Percentiles rank a stretch among this genome's conserved stretches.
Evolutionary conservation across 2,797 vertebrate genomes (phyloP).

Genomic region (Mastacembelus armatus): DNA sequence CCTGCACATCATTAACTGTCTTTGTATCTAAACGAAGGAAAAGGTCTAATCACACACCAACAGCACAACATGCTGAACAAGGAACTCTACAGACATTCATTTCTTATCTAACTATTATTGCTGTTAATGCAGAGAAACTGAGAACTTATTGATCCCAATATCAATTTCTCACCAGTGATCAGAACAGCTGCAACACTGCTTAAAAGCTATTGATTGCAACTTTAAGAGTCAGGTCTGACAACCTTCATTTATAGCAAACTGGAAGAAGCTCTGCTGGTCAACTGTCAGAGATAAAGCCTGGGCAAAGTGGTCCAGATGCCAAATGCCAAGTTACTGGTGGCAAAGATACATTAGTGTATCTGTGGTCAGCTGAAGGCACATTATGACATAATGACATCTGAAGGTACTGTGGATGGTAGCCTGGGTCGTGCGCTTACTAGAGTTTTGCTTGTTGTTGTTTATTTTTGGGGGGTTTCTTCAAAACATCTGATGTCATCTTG

Average conservation of each 20-base stretch:
- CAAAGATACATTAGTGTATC: neutral
- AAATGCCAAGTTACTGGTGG: neutral
- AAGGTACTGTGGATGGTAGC: too few species aligned
- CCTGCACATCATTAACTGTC: slow-evolving; percentile 37
- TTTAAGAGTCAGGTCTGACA: slow-evolving; percentile 62
- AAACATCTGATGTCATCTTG: too few species aligned
- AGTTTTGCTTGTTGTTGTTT: too few species aligned
- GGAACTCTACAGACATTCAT: slow-evolving; percentile 5
- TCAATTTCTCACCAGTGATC: slow-evolving; percentile 78
- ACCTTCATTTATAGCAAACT: slow-evolving; percentile 67
- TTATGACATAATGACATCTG: too few species aligned
- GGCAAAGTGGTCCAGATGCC: too few species aligned
- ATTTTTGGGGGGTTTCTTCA: too few species aligned
- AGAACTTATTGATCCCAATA: slow-evolving; percentile 80
- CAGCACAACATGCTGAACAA: neutral
- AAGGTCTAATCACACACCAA: slow-evolving; percentile 8
- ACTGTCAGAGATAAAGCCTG: slow-evolving; percentile 15
- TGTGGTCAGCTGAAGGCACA: neutral
- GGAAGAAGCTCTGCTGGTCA: slow-evolving; percentile 8
- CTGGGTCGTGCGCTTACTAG: too few species aligned
- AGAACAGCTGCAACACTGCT: slow-evolving; percentile 75
- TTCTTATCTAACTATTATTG: slow-evolving; percentile 48
- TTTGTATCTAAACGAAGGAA: slow-evolving; percentile 9
- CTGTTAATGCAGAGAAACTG: slow-evolving; percentile 54
- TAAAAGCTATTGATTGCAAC: slow-evolving; percentile 81